These are phyloP conservation scores for Drosophila mettleri DNA, from an alignment of 2,888 invertebrate genomes.

Conservation along the genomic window DNA sequence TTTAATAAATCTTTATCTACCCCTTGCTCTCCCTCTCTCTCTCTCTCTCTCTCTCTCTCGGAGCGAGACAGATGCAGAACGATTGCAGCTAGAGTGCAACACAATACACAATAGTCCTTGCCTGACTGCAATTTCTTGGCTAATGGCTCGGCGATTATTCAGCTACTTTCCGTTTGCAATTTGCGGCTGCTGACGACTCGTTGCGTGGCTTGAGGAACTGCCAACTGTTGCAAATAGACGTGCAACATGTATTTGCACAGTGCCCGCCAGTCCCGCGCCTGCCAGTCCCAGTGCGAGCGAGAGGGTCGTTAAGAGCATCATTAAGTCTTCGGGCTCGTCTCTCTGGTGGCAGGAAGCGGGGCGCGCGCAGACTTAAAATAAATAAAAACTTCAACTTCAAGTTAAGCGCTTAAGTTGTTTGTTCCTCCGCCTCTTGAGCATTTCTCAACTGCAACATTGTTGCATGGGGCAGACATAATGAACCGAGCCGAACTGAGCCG, in stretches of 20 bases:
- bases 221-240: conserved; percentile 58
- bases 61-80: not conserved
- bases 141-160: conserved; percentile 59
- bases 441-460: conserved; percentile 74
- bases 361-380: conserved; percentile 69
- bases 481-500: too few relatives aligned
- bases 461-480: conserved; percentile 68
- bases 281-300: conserved; percentile 42
- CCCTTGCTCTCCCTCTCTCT: not conserved
- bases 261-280: not conserved
- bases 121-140: conserved; percentile 53
- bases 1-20: not conserved
- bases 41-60: not conserved
- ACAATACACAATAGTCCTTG: conserved; percentile 49
- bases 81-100: not conserved
- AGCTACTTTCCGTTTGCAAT: conserved; percentile 62
- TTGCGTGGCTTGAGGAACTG: conserved; percentile 23
- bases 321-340: conserved; percentile 57
- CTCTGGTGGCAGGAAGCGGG: conserved; percentile 42
- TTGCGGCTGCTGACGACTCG: conserved; percentile 42
- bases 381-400: conserved; percentile 76
- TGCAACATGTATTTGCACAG: conserved; percentile 29
- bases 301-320: conserved; percentile 65
- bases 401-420: conserved; percentile 77
- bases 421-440: conserved; percentile 72